These are phyloP conservation scores for Tinea semifulvella DNA, from an alignment of 2,888 invertebrate species.

Conservation along the genomic window DNA sequence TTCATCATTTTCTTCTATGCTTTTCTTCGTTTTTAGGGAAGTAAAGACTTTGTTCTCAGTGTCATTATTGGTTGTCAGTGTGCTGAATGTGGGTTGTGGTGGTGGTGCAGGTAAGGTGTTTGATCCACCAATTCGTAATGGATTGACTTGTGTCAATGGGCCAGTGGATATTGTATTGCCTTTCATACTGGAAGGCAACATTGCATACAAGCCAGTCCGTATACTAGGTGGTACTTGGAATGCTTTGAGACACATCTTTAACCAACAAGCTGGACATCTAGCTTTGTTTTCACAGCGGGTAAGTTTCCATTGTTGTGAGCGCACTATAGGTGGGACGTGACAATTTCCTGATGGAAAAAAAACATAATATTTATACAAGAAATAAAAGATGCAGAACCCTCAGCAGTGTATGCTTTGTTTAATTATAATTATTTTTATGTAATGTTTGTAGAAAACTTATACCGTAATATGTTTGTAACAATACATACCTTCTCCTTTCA, in stretches of 20 bases:
- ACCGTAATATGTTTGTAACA: no score
- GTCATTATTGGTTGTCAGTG: conserved; percentile 29
- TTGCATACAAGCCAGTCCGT: conserved; percentile 71
- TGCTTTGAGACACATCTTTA: conserved; percentile 82
- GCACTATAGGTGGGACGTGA: conserved; percentile 74
- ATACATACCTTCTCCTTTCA: conserved; percentile 69
- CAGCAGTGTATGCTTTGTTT: no score
- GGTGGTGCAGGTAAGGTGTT: conserved; percentile 29
- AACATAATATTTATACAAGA: no score
- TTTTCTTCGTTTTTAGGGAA: conserved; percentile 40
- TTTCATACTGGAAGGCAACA: conserved; percentile 74
- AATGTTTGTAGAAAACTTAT: no score
- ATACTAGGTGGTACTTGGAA: conserved; percentile 79
- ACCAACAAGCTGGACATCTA: conserved; percentile 87
- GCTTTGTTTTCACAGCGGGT: conserved; percentile 75
- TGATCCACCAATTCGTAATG: conserved; percentile 34
- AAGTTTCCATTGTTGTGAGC: conserved; percentile 76
- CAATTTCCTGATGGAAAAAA: conserved; percentile 76
- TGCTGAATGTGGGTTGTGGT: conserved; percentile 38
- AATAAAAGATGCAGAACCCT: no score
- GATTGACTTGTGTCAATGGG: conserved; percentile 35
- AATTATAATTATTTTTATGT: no score
- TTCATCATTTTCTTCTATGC: conserved; percentile 35
- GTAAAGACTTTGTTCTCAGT: conserved; percentile 47
- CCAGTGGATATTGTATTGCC: conserved; percentile 28